These are phyloP conservation scores for Bellardia bayeri DNA, from an alignment of 2,888 invertebrate species.

Conservation along the genomic window DNA sequence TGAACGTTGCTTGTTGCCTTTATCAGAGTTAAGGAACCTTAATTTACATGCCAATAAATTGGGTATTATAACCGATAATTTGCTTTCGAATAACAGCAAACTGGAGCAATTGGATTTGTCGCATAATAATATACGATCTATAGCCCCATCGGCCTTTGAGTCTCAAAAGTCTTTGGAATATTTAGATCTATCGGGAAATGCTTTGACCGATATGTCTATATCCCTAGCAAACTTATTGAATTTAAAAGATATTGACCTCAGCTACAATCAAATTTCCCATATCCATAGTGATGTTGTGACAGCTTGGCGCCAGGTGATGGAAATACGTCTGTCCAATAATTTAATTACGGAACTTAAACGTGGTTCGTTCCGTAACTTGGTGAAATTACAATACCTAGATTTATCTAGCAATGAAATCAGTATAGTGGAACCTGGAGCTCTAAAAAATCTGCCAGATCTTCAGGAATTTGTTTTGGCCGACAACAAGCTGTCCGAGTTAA, in stretches of 20 bases:
- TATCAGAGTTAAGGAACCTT: constrained; percentile 88
- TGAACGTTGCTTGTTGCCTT: constrained; percentile 87
- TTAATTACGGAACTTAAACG: constrained; percentile 89
- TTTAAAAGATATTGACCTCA: constrained; percentile 90
- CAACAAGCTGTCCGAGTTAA: constrained; percentile 90
- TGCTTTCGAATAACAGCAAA: constrained; percentile 88
- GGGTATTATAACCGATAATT: constrained; percentile 88
- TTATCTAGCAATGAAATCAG: constrained; percentile 92
- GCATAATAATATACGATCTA: constrained; percentile 89
- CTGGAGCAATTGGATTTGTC: constrained; percentile 90
- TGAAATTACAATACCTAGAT: constrained; percentile 89
- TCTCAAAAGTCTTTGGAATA: constrained; percentile 88
- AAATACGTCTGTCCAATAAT: constrained; percentile 90
- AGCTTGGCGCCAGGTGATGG: constrained; percentile 88
- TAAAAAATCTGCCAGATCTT: constrained; percentile 89
- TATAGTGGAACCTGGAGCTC: constrained; percentile 89
- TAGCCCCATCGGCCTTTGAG: constrained; percentile 87
- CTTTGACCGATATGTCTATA: constrained; percentile 89
- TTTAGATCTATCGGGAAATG: constrained; percentile 92
- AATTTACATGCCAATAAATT: constrained; percentile 91
- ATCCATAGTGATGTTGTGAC: constrained; percentile 89
- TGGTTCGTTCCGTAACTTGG: constrained; percentile 89
- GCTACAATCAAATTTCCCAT: constrained; percentile 90
- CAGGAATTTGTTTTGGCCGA: constrained; percentile 89
- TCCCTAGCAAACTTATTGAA: constrained; percentile 89